Base-by-base conservation (phyloP, 2,113 vertebrate genomes). In the Ictalurus punctatus region DNA sequence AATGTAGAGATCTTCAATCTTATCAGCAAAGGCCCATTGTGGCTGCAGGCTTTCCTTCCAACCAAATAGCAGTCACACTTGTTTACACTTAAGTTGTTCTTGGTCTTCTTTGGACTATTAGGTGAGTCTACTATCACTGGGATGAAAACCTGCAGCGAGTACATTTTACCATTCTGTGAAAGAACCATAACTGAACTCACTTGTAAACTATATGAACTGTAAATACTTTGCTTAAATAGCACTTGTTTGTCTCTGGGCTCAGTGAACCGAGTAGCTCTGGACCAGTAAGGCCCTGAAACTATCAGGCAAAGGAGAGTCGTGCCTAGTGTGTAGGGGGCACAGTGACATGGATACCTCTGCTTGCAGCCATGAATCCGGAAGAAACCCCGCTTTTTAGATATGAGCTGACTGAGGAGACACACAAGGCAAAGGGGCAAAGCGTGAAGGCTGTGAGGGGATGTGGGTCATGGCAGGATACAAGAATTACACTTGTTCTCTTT, bases 311-410 rank as follows among this genome's bases (percentile, higher is more conserved):
- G 81, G 92, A 59, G 89, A 58, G 91, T 92, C 94, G 95, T 95
- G 95, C 93, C 94, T 94, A 91, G 58, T 82, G 95, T 94, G 91
- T 93, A 93, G 83, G 94, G 95, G 92, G 94, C 92, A 91, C 76
- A 90, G 93, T 86, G 92, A 94, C 94, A 87, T 92, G 94, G 95
- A 96, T 99, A 99, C 98, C 98, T 99, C 97, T 96, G 94, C 97
- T 98, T 99, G 97, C 98, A 97, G 90, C 97, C 96, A 94, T 98
- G 97, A 93, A 97, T 99, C 96, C 96, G 95, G 97, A 99, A 99
- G 97, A 99, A 96, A 97, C 96, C 97, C 95, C 97, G 96, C 95
- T 99, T 99, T 97, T 97, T 98, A 97, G 95, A 97, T 96, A 97
- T 94, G 94, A 97, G 95, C 89, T 97, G 97, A 97, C 98, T 98